Conservation (phyloP, 2,113 vertebrate species). For the Boulengeromyrus knoepffleri region DNA sequence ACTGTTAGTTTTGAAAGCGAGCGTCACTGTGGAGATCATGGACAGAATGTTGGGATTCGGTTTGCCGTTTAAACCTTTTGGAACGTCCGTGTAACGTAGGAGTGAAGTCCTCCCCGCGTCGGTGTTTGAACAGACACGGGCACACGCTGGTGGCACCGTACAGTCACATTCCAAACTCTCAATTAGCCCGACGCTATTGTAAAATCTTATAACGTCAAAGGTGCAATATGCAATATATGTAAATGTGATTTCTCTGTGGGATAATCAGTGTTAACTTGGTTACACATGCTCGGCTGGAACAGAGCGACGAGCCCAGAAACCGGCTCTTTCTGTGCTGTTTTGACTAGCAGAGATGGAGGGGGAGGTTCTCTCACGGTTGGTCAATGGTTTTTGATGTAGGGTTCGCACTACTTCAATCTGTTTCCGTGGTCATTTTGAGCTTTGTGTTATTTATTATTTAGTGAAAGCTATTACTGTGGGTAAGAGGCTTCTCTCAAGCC, state of each 20-base stretch:
- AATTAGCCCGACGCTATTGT: neutral
- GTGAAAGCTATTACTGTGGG: conserved; percentile 67
- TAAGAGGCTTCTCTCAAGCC: conserved; percentile 65
- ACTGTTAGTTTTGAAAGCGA: neutral
- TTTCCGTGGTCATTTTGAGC: conserved; percentile 30
- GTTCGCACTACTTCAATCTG: conserved; percentile 10
- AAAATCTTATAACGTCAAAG: neutral
- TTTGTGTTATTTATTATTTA: conserved; percentile 65
- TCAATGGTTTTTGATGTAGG: conserved; percentile 38
- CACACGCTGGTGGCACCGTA: neutral
- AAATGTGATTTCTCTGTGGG: neutral
- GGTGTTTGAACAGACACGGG: neutral
- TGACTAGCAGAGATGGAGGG: neutral
- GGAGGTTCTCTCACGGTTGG: conserved; percentile 4
- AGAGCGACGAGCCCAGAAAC: neutral
- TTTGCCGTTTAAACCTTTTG: neutral
- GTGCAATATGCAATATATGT: neutral
- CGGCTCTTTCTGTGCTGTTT: neutral
- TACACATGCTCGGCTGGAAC: neutral
- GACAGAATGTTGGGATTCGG: neutral
- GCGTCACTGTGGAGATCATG: neutral
- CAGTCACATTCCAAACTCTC: neutral
- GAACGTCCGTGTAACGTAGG: neutral
- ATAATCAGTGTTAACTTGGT: neutral
- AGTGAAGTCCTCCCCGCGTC: neutral